Base-by-base conservation (phyloP, 2,888 invertebrate species). In the Drosophila parthenogenetica region DNA sequence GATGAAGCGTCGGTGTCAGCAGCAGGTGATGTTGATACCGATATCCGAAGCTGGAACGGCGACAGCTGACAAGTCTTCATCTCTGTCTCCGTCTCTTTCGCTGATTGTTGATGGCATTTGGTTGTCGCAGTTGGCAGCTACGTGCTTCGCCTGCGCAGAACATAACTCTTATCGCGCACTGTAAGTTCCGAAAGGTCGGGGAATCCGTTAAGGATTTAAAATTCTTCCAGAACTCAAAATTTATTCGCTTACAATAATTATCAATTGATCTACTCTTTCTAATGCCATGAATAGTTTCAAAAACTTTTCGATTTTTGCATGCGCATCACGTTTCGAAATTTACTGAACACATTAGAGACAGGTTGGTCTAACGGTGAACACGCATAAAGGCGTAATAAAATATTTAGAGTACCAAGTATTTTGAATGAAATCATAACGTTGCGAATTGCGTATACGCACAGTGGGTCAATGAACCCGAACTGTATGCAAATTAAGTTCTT, bases 1-100 rank as follows among this genome's bases (percentile, higher is more conserved):
- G 76, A 83, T 77, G 77, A 69, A 73, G 61, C 85, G 82, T 64
- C 80, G 79, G 73, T 84, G 81, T 77, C 79, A 84, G 55, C 35
- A 35, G 35, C 87, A 87, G 89, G 81, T 84, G 85, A 81, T 79
- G 73, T 54, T 66, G 67, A 63, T 63, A 57, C 65, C 51, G 69
- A 78, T 78, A 78, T n/a, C 64, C 66, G 51, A 70, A 64, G 60
- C 66, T 58, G 60, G 17, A n/a, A 29, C 40, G 35, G 14, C 53
- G 67, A 57, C 55, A 59, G 55, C 46, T 54, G 19, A 45, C 37
- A 17, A 13, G 50, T 45, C 25, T 35, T 3, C 69, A 58, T 74
- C 53, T 58, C 54, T 14, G 60, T 49, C 53, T 17, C 54, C 58
- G 75, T 70, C 68, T 13, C 50, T 25, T 19, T 17, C 22, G 59